Evolutionary conservation across 2,888 invertebrate species (phyloP).

Genomic region (Cephus sareptanus): DNA sequence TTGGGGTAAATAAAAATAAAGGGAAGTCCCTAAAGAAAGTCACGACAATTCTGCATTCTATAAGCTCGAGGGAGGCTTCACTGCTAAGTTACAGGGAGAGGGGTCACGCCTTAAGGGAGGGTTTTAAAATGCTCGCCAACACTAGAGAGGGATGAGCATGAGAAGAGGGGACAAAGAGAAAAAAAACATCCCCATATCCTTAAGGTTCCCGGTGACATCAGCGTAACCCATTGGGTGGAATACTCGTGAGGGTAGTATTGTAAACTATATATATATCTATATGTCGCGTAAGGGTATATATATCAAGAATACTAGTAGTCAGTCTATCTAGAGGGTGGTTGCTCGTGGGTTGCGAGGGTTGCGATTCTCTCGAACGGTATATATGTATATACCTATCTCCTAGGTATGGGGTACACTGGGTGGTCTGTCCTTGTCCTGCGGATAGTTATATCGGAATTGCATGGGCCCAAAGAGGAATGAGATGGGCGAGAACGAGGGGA

Average conservation of each 20-base stretch:
- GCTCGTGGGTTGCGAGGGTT: neutral
- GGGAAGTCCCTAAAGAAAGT: neutral
- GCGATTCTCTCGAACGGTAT: neutral
- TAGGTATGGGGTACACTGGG: neutral
- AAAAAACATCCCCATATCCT: neutral
- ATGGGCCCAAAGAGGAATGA: slow-evolving; percentile 29
- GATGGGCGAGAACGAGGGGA: neutral
- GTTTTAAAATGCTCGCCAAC: neutral
- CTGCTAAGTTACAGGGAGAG: neutral
- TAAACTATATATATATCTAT: neutral
- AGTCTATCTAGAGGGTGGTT: neutral
- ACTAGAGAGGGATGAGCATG: neutral
- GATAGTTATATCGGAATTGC: slow-evolving; percentile 59
- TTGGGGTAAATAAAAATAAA: neutral
- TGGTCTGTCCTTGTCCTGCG: neutral
- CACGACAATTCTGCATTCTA: neutral
- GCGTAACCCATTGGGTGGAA: neutral
- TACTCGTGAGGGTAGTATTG: neutral
- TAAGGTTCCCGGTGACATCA: neutral
- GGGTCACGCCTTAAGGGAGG: neutral
- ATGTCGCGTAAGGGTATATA: neutral
- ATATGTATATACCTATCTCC: neutral
- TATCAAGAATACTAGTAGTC: neutral
- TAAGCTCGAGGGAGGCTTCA: neutral
- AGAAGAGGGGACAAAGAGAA: neutral